Conservation (phyloP, 2,113 vertebrate species). For the Cyphomyrus discorhynchus region DNA sequence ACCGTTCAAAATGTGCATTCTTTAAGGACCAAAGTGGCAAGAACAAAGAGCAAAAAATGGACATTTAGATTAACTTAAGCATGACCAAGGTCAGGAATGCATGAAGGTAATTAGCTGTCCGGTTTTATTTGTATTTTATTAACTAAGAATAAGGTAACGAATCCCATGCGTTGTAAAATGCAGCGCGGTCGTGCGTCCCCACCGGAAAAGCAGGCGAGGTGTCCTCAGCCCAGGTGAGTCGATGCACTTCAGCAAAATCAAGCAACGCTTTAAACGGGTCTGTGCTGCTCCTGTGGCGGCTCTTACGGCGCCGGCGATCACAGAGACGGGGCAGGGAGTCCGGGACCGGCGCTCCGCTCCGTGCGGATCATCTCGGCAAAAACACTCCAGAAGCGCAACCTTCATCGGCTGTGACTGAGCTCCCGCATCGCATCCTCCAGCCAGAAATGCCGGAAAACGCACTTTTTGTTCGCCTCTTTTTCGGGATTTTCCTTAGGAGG, state of each 20-base stretch:
- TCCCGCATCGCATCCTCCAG: not conserved
- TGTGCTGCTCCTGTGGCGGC: not conserved
- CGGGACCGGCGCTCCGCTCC: not conserved
- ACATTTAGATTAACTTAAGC: not conserved
- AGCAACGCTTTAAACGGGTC: not conserved
- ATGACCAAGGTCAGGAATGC: not conserved
- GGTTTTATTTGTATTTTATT: not conserved
- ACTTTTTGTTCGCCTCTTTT: not conserved
- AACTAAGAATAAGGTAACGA: not conserved
- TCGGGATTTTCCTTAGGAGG: not conserved
- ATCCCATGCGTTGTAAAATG: not conserved
- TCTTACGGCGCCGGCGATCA: not conserved
- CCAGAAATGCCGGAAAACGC: not conserved
- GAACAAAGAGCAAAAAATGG: slow-evolving; percentile 2
- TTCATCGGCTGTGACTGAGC: not conserved
- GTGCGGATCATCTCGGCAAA: not conserved
- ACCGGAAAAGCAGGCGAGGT: not conserved
- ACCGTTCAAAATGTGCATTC: slow-evolving; percentile 79
- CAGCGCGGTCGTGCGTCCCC: not conserved
- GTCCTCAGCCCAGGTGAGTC: not conserved
- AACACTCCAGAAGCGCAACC: not conserved
- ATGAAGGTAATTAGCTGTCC: not conserved
- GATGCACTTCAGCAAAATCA: not conserved
- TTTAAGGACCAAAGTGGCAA: slow-evolving; percentile 15
- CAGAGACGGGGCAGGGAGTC: not conserved